Percentiles rank a stretch among this genome's conserved stretches.
phyloP scores from a whole-genome alignment of 2,888 invertebrate species.

The Romanomermis culicivorax region DNA sequence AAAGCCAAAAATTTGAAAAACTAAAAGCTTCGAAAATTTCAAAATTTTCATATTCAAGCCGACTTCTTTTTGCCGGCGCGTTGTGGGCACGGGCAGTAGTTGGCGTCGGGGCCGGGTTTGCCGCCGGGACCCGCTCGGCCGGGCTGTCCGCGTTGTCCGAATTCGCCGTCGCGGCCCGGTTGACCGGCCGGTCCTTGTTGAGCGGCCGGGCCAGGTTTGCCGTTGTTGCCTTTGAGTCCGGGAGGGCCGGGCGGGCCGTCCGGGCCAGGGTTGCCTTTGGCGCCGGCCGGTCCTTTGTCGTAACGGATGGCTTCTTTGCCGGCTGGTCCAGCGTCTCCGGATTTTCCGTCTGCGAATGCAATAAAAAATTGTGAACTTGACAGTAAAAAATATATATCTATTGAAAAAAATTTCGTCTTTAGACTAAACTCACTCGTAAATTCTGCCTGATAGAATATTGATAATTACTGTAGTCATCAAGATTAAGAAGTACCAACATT shows the following conservation, averaged over 20 bases:
- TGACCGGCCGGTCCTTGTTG: slow-evolving; percentile 7
- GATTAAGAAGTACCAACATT: too few species aligned
- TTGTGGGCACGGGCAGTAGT: not conserved
- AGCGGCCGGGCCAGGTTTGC: slow-evolving; percentile 6
- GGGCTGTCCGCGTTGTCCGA: not conserved
- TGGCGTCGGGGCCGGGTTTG: not conserved
- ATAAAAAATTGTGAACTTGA: too few species aligned
- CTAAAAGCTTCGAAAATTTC: too few species aligned
- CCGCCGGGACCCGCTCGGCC: slow-evolving; percentile 6
- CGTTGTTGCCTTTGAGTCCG: not conserved
- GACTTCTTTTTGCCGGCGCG: not conserved
- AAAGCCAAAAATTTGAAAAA: too few species aligned
- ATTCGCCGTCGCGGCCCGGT: slow-evolving; percentile 7
- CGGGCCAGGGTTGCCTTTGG: not conserved
- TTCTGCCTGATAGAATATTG: too few species aligned
- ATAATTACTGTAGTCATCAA: too few species aligned
- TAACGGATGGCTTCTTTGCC: not conserved
- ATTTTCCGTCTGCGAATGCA: not conserved
- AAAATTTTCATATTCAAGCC: too few species aligned
- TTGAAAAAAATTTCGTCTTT: too few species aligned
- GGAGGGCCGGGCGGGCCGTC: slow-evolving; percentile 1
- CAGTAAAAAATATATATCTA: too few species aligned
- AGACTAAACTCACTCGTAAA: too few species aligned
- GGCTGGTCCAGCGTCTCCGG: not conserved
- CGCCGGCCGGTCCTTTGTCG: not conserved